A percentile compares a stretch with the other conserved stretches of the same genome.
phyloP scores from a whole-genome alignment of 2,113 vertebrate species.

The Gymnobelideus leadbeateri region DNA sequence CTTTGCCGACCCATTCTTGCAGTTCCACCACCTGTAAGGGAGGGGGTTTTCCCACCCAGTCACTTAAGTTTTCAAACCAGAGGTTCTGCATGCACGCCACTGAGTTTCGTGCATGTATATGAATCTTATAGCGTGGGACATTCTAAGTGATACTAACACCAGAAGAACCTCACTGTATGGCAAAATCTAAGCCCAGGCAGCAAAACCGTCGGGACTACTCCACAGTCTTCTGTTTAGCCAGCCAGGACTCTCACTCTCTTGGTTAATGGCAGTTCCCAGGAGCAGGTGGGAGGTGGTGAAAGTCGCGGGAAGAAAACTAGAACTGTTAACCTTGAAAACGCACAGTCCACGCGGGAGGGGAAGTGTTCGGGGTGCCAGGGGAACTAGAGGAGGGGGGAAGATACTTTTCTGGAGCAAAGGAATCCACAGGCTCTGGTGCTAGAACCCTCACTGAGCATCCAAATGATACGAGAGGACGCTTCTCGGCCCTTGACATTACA shows the following conservation, averaged over 20 bases:
- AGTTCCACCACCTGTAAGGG: background rate
- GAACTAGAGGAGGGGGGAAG: background rate
- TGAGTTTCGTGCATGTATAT: background rate
- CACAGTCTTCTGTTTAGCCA: constrained; percentile 10
- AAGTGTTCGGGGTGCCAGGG: background rate
- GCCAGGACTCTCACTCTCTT: background rate
- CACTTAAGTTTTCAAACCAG: constrained; percentile 7
- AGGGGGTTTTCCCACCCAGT: background rate
- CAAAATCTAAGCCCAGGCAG: constrained; percentile 32
- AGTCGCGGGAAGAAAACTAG: background rate
- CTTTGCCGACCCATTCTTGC: background rate
- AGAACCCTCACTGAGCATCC: constrained; percentile 1
- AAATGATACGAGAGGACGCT: background rate
- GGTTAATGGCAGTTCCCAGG: background rate
- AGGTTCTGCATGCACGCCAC: constrained; percentile 15
- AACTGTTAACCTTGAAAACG: constrained; percentile 11
- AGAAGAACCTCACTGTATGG: constrained; percentile 71
- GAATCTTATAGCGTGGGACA: constrained; percentile 42
- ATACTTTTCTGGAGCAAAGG: constrained; percentile 22
- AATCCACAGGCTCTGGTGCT: background rate
- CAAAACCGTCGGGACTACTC: constrained; percentile 25
- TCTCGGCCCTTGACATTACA: background rate
- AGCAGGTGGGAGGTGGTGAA: background rate
- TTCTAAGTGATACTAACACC: background rate
- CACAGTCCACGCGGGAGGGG: background rate